phyloP scores from a whole-genome alignment of 2,797 vertebrate species.

The Lemur catta region DNA sequence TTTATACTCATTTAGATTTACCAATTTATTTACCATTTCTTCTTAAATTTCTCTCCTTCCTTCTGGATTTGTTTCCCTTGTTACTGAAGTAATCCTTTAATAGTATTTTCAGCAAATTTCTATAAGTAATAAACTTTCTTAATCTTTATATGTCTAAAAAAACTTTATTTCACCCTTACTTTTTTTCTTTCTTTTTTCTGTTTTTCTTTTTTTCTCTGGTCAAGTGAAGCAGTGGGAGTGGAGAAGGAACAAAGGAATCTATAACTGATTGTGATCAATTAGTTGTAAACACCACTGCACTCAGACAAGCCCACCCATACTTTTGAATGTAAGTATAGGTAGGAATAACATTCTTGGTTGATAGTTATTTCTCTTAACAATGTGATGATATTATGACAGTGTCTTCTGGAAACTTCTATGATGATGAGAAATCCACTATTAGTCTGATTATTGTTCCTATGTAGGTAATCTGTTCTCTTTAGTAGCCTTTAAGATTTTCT shows the following conservation, averaged over 20 bases:
- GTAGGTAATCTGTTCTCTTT: neutral
- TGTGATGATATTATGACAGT: neutral
- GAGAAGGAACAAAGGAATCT: too few relatives aligned
- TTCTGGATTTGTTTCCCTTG: neutral
- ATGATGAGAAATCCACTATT: neutral
- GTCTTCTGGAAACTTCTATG: neutral
- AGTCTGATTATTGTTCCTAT: neutral
- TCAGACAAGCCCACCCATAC: neutral
- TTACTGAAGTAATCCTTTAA: neutral
- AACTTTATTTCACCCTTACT: neutral
- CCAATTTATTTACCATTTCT: neutral
- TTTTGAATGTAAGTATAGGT: conserved; percentile 11
- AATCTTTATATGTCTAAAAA: too few relatives aligned
- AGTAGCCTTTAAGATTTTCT: neutral
- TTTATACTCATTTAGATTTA: neutral
- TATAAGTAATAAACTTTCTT: neutral
- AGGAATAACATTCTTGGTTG: neutral
- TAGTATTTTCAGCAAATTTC: neutral
- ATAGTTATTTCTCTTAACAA: neutral
- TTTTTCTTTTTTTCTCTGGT: too few relatives aligned
- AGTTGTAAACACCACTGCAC: too few relatives aligned
- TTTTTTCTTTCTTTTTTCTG: neutral
- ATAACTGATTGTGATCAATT: too few relatives aligned
- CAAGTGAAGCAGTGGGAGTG: too few relatives aligned
- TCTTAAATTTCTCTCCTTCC: neutral